Percentiles rank a stretch among this genome's conserved stretches.
These are phyloP conservation scores for Ophthalmotilapia sp. DNA, from an alignment of 2,113 vertebrate genomes.

Conservation along the genomic window DNA sequence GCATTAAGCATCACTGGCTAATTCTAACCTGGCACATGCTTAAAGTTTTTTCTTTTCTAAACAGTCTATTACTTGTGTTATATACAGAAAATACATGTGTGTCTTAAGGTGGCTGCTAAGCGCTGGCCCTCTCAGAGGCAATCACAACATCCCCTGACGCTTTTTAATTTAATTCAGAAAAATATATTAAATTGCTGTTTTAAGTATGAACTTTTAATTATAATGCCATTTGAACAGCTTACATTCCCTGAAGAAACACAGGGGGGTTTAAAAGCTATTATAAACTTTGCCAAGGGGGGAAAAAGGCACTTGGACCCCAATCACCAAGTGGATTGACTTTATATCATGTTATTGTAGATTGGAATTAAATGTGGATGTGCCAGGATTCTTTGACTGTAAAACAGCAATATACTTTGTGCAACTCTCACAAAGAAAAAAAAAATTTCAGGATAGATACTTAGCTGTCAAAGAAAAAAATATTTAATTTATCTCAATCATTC, in stretches of 20 bases:
- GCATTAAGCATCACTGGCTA: neutral
- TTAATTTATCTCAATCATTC: neutral
- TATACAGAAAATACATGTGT: neutral
- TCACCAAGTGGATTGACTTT: neutral
- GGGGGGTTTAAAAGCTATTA: neutral
- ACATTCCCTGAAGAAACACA: neutral
- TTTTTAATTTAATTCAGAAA: neutral
- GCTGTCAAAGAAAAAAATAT: neutral
- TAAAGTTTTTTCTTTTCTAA: neutral
- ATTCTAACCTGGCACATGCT: neutral
- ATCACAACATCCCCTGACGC: neutral
- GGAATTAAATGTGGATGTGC: neutral
- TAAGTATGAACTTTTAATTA: neutral
- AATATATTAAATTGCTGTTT: neutral
- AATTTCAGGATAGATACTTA: neutral
- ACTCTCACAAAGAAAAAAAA: neutral
- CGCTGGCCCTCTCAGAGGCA: neutral
- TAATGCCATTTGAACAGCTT: neutral
- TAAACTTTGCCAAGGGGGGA: neutral
- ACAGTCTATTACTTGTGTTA: neutral
- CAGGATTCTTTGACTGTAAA: neutral
- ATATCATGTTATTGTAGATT: neutral
- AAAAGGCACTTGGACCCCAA: neutral
- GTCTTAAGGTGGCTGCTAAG: neutral
- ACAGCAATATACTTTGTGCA: neutral